Conservation (phyloP, 1,140 invertebrate genomes). For the Drosophila triauraria region DNA sequence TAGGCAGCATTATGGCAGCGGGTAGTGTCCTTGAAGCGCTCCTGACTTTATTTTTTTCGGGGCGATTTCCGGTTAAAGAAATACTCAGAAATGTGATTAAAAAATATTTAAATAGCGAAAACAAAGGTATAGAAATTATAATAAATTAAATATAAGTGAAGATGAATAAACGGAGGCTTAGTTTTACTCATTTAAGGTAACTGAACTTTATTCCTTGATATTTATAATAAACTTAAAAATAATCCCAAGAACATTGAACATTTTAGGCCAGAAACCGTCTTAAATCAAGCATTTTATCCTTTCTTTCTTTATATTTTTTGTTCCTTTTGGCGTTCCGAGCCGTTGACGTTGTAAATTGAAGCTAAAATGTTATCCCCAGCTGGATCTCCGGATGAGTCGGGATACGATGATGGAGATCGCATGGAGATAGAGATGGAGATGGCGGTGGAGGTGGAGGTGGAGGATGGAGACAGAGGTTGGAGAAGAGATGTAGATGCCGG, state of each 20-base stretch:
- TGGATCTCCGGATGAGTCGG: slow-evolving; percentile 29
- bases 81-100: too few species aligned
- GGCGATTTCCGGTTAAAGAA: background rate
- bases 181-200: too few species aligned
- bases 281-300: slow-evolving; percentile 20
- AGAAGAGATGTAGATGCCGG: slow-evolving; percentile 3
- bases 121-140: too few species aligned
- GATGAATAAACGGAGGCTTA: too few species aligned
- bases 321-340: background rate
- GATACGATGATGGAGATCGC: slow-evolving; percentile 17
- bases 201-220: background rate
- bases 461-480: background rate
- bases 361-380: slow-evolving; percentile 51
- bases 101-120: background rate
- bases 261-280: background rate
- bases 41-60: background rate
- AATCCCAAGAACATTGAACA: background rate
- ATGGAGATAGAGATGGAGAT: slow-evolving; percentile 8
- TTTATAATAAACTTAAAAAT: too few species aligned
- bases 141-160: too few species aligned
- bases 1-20: background rate
- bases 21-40: background rate
- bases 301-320: background rate
- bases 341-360: slow-evolving; percentile 43
- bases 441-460: background rate